These are phyloP conservation scores for Lytechinus pictus DNA, from an alignment of 35 echinoderm and acorn worm genomes.

Conservation along the genomic window DNA sequence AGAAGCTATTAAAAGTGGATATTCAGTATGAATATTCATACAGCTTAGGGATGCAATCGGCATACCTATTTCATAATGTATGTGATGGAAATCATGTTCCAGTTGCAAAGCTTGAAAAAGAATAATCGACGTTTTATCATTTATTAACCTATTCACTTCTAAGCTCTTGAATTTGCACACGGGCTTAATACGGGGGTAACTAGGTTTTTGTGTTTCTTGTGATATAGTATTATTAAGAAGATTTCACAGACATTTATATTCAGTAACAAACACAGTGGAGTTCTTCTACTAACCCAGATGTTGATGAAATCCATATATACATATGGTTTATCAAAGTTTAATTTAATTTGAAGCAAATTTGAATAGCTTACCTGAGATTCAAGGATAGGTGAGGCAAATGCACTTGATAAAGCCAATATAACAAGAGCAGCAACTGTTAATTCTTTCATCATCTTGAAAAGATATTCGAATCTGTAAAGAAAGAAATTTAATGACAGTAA, in stretches of 20 bases:
- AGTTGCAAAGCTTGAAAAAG: not conserved
- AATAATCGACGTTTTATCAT: too few relatives aligned
- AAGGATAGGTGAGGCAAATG: constrained; percentile 15
- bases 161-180: too few relatives aligned
- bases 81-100: not conserved
- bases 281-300: too few relatives aligned
- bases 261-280: too few relatives aligned
- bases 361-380: not conserved
- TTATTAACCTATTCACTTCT: too few relatives aligned
- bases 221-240: too few relatives aligned
- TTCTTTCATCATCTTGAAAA: constrained; percentile 44
- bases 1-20: not conserved
- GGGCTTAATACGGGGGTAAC: too few relatives aligned
- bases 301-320: too few relatives aligned
- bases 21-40: not conserved
- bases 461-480: not conserved
- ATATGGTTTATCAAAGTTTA: too few relatives aligned
- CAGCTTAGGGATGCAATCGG: not conserved
- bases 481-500: not conserved
- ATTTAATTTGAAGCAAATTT: too few relatives aligned
- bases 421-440: constrained; percentile 37
- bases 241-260: too few relatives aligned
- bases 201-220: too few relatives aligned
- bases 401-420: constrained; percentile 34
- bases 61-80: not conserved